Base-by-base conservation (phyloP, 2,888 invertebrate genomes). In the Pinctada fucata region DNA sequence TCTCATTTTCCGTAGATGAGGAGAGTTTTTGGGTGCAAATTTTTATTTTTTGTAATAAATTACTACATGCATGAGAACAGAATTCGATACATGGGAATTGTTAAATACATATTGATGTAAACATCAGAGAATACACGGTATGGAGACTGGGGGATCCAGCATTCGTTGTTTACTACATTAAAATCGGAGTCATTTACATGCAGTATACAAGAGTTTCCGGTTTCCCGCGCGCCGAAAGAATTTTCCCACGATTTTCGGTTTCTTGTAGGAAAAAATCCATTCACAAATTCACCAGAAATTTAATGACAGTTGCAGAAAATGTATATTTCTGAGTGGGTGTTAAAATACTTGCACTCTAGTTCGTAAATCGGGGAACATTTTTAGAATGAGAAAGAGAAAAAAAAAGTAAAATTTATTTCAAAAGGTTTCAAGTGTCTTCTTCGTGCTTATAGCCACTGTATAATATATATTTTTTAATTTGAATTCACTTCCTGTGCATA, bases 261-360 rank as follows among this genome's bases (percentile, higher is more conserved):
- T 13, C 58, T 58, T 6, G 6, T 58, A 13, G 58, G 58, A 58
- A 58, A 58, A 58, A 10, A 13, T 58, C 13, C 58, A 58, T 58
- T 58, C 8, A 58, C 8, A 58, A 58, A 58, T 58, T 58, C 58
- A 13, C 13, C 13, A 6, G 13, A 58, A 13, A 58, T 58, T 58
- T 58, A 58, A 58, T 58, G 58, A 58, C 58, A 58, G 58, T 58
- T 58, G 58, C 58, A 58, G 58, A 58, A 31, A 31, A 58, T 58
- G 58, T 58, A 10, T 58, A 58, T 58, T 58, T 13, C 58, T 6
- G 58, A 6, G 58, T 58, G 58, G 58, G 58, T 58, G 58, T 58
- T 58, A 10, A 6, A 13, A 13, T 13, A 58, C 6, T 6, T 6
- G 58, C 58, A 10, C 8, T 58, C 8, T 10, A 58, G 8, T 6